Evolutionary conservation across 1,140 invertebrate genomes (phyloP).

Genomic region (Papilio glaucus): DNA sequence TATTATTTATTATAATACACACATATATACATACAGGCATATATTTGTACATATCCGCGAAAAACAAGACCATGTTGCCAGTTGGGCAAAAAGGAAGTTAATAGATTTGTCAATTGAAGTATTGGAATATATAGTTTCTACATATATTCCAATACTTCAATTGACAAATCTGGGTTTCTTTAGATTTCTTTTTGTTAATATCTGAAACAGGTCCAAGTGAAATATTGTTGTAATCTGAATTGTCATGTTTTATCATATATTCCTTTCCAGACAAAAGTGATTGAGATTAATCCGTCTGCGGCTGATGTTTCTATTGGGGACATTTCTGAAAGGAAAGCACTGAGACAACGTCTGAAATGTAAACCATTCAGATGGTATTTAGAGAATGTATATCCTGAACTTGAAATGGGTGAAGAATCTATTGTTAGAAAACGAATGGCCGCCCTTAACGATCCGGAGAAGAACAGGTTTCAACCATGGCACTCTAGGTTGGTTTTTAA

Average conservation of each 20-base stretch:
- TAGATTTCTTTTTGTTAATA: too few relatives aligned
- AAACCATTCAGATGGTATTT: slow-evolving; percentile 97
- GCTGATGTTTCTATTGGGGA: slow-evolving; percentile 90
- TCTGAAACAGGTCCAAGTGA: too few relatives aligned
- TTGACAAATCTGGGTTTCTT: too few relatives aligned
- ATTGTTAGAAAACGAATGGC: slow-evolving; percentile 86
- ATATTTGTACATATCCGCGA: too few relatives aligned
- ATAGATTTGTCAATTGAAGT: too few relatives aligned
- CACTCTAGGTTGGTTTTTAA: slow-evolving; percentile 84
- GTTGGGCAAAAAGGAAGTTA: too few relatives aligned
- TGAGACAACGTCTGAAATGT: slow-evolving; percentile 90
- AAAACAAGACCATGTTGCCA: too few relatives aligned
- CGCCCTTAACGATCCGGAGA: slow-evolving; percentile 81
- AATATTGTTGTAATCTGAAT: too few relatives aligned
- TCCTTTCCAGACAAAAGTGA: slow-evolving; percentile 88
- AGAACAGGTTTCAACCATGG: slow-evolving; percentile 90
- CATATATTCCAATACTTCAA: too few relatives aligned
- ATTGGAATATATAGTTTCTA: too few relatives aligned
- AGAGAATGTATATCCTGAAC: slow-evolving; percentile 94
- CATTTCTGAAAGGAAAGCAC: slow-evolving; percentile 87
- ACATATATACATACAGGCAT: too few relatives aligned
- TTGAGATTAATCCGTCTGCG: slow-evolving; percentile 87
- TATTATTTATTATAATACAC: too few relatives aligned
- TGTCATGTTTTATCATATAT: background rate
- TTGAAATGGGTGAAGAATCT: slow-evolving; percentile 87